Conservation (phyloP, 2,888 invertebrate species). For the Cyrtodaria siliqua region DNA sequence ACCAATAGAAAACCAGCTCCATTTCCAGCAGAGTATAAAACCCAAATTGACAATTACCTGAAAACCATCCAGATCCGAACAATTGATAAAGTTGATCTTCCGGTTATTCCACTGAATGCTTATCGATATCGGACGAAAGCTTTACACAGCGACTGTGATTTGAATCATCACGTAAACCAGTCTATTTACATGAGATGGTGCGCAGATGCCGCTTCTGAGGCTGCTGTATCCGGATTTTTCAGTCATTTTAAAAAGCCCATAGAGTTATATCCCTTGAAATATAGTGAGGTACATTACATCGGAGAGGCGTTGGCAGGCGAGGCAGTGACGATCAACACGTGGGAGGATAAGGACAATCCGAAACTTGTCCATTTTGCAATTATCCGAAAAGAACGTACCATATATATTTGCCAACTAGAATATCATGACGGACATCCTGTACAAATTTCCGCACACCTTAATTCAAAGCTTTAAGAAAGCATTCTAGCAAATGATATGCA, state of each 20-base stretch:
- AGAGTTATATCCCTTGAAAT: constrained; percentile 33
- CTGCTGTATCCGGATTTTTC: constrained; percentile 15
- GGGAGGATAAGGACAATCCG: constrained; percentile 11
- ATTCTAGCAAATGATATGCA: no score
- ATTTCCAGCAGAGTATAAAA: constrained; percentile 4
- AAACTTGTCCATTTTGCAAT: constrained; percentile 26
- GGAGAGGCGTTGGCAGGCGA: constrained; percentile 44
- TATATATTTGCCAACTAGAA: constrained; percentile 1
- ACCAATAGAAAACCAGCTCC: constrained; percentile 25
- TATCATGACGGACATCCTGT: constrained; percentile 11
- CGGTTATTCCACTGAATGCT: constrained; percentile 4
- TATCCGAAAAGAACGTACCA: not conserved
- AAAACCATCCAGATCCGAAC: no score
- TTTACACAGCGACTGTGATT: constrained; percentile 45
- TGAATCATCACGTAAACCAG: constrained; percentile 37
- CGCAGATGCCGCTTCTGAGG: constrained; percentile 26
- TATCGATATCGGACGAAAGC: constrained; percentile 15
- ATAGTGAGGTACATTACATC: constrained; percentile 23
- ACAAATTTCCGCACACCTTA: constrained; percentile 1
- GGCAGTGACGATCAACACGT: constrained; percentile 27
- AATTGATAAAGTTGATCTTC: constrained; percentile 5
- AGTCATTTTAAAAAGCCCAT: constrained; percentile 15
- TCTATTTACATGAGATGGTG: constrained; percentile 36
- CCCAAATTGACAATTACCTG: no score
- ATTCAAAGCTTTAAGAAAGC: constrained; percentile 27